Conservation (phyloP, 1,140 invertebrate genomes). For the Lordiphosa stackelbergi region DNA sequence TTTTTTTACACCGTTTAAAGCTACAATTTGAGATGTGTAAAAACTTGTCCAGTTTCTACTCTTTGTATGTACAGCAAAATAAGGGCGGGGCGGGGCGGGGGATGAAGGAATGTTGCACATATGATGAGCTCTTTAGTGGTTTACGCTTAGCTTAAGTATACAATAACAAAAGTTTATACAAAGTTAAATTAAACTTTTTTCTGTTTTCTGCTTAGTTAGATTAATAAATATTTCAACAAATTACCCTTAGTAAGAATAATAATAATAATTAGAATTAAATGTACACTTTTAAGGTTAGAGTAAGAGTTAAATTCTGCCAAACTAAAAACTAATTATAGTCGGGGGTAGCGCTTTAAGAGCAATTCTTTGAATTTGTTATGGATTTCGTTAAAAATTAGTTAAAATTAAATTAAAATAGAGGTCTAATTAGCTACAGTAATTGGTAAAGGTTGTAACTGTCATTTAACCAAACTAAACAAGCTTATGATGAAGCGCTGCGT, state of each 20-base stretch:
- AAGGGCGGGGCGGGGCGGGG: background rate
- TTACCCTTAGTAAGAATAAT: conserved; percentile 54
- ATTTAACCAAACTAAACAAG: conserved; percentile 25
- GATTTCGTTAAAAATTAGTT: conserved; percentile 46
- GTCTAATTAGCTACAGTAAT: conserved; percentile 35
- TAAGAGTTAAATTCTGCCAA: conserved; percentile 59
- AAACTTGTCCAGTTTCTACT: conserved; percentile 23
- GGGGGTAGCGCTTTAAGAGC: conserved; percentile 40
- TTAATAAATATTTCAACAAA: conserved; percentile 70
- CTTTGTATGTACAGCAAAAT: conserved; percentile 50
- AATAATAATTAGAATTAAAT: conserved; percentile 42
- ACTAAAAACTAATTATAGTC: conserved; percentile 63
- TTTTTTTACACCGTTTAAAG: conserved; percentile 62
- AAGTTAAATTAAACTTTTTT: conserved; percentile 10
- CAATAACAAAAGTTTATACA: conserved; percentile 65
- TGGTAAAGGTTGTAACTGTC: conserved; percentile 32
- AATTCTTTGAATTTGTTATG: conserved; percentile 65
- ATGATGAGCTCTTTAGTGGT: conserved; percentile 35
- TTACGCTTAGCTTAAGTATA: conserved; percentile 50
- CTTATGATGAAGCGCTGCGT: too few species aligned
- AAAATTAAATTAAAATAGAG: conserved; percentile 47
- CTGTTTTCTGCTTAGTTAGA: background rate
- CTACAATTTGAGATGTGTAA: conserved; percentile 64
- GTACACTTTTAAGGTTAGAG: conserved; percentile 27
- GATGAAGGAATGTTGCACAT: conserved; percentile 62